Evolutionary conservation across 2,888 invertebrate species (phyloP), one percentile per base, ranked within the genome.

Genomic region (Athalia cordata): DNA sequence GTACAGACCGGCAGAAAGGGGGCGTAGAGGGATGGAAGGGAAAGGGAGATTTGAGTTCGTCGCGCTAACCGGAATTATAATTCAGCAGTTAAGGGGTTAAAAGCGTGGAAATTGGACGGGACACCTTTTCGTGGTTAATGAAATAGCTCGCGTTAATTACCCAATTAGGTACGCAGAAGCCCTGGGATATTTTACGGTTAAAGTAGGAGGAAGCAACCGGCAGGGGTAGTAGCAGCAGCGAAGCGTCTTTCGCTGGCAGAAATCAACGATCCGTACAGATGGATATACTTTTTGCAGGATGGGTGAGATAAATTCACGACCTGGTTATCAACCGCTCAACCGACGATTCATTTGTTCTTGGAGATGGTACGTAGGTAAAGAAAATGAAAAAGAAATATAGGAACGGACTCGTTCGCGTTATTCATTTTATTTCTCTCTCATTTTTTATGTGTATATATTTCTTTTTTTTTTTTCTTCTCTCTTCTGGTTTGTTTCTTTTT

Each of bases 111-210:
- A 75, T 62, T 49, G 75, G 50, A 50, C 75, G 75, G 62, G 62
- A 75, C 75, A 75, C 62, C 75, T 75, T 75, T 75, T 75, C 75
- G 75, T 75, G 75, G 75, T 75, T 75, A 75, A 75, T 75, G 75
- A 75, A 75, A 75, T 62, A 75, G 75, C 75, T 75, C 61, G 75
- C 75, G 75, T 75, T 75, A 75, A 75, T 75, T 75, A 75, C 64
- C 75, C 75, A 75, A 75, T 75, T 75, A 75, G 75, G 6, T 75
- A 75, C 75, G 62, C n/a, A 45, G 75, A 68, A 75, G 62, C 61
- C 64, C 62, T 45, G 62, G 61, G 29, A 75, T 75, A 64, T 75
- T 75, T 50, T n/a, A 15, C 45, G 50, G 75, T 29, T 29, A 29
- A 29, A 29, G 29, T 29, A 29, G 29, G 2, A 29, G 29, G 29